Evolutionary conservation across 2,113 vertebrate genomes (phyloP).

Genomic region (Setophaga kirtlandii): DNA sequence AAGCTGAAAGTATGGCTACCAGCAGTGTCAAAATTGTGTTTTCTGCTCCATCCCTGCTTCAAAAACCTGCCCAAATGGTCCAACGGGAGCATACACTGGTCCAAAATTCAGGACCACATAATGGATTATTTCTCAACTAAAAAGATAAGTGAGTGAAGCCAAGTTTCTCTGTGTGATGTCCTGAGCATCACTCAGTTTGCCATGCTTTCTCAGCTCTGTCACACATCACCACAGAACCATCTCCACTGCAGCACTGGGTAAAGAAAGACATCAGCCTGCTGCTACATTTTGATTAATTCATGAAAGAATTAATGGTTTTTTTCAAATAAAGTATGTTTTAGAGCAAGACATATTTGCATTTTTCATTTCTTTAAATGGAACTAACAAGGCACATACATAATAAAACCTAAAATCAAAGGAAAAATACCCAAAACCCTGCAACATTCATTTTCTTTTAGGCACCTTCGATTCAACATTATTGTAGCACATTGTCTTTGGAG

Average conservation of each 20-base stretch:
- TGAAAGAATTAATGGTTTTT: neutral
- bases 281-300: neutral
- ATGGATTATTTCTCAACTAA: neutral
- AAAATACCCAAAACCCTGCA: neutral
- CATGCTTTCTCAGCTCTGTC: neutral
- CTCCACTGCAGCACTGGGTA: neutral
- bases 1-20: neutral
- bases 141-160: neutral
- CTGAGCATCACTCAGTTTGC: neutral
- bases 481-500: neutral
- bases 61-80: neutral
- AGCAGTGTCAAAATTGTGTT: neutral
- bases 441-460: constrained; percentile 2
- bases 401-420: constrained; percentile 21
- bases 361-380: neutral
- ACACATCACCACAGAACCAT: rapidly evolving
- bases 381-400: neutral
- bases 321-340: neutral
- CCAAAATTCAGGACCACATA: neutral
- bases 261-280: neutral
- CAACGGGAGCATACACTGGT: rapidly evolving
- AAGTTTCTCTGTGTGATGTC: neutral
- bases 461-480: neutral
- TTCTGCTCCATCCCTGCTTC: neutral
- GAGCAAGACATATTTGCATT: neutral